Base-by-base conservation (phyloP, 2,113 vertebrate species). In the Butorides virescens region DNA sequence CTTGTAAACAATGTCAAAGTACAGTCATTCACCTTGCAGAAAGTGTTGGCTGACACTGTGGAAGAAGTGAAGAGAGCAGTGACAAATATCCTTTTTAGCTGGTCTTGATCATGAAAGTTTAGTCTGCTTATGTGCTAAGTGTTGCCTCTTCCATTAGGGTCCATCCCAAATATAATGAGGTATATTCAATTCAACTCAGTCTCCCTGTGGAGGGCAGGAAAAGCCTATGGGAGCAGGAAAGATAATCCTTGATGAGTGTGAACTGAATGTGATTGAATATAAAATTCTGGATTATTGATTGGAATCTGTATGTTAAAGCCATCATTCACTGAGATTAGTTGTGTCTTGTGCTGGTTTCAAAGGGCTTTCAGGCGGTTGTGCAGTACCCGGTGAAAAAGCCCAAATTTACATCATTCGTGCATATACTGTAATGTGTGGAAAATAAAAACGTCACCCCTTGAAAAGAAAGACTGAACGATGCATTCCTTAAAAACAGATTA, bases 201-300 rank as follows among this genome's bases (percentile, higher is more conserved):
- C 56, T 95, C 92, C 95, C 82, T 80, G 44, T 53, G 72, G 93
- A 95, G 59, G 14, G 73, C 86, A 92, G 90, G 71, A 96, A 97
- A 96, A 88, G 91, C 97, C 97, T 90, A 58, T 92, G 95, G 97
- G 95, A 95, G 29, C 93, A 93, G 86, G 93, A 58, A 95, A 97
- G 96, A 97, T 97, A 97, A 97, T 97, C 95, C 96, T 95, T 73
- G 86, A 96, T 96, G 97, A 97, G 79, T 97, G 94, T 63, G 42
- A 92, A 96, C 88, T 84, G 97, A 97, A 97, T 88, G 73, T 90
- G 95, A 98, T 92, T 97, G 97, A 98, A 98, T 97, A 97, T 86
- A 95, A 97, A 97, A 96, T 93, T 93, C 94, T 94, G 86, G 97
- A 95, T 98, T 98, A 98, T 97, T 97, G 97, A 98, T 97, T 97